These are phyloP conservation scores for Metacarcinus magister DNA, from an alignment of 2,888 invertebrate species.

Conservation along the genomic window DNA sequence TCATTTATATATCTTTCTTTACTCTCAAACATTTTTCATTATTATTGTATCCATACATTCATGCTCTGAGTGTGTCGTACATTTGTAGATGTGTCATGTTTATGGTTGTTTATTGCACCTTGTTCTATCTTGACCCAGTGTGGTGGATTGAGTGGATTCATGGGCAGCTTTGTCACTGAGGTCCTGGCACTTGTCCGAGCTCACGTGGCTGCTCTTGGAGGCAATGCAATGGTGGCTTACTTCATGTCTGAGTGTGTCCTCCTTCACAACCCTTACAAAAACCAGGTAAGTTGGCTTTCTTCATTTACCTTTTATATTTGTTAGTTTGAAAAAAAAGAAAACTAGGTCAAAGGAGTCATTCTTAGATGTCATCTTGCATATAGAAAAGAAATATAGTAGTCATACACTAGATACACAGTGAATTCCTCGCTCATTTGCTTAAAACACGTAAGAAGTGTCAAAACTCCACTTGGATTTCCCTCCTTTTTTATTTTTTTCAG, in stretches of 20 bases:
- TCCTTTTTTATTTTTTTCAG: constrained; percentile 86
- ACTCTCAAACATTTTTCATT: no score
- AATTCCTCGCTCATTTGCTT: background rate
- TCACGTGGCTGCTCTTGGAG: constrained; percentile 96
- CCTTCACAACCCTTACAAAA: constrained; percentile 96
- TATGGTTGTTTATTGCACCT: constrained; percentile 50
- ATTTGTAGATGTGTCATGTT: background rate
- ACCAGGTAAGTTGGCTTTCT: constrained; percentile 89
- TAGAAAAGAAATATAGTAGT: background rate
- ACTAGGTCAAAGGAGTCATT: background rate
- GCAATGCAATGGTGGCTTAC: constrained; percentile 97
- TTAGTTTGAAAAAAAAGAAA: no score
- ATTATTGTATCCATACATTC: no score
- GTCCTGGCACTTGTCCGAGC: constrained; percentile 96
- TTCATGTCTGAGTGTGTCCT: constrained; percentile 96
- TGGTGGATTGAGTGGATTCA: constrained; percentile 96
- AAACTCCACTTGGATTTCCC: background rate
- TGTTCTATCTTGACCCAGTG: constrained; percentile 85
- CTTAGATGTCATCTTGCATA: background rate
- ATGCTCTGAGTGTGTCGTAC: no score
- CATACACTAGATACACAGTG: background rate
- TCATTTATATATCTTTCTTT: no score
- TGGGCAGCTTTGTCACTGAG: constrained; percentile 97
- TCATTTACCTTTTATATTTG: no score
- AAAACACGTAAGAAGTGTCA: background rate